Evolutionary conservation across 2,888 invertebrate species (phyloP), one percentile per base, ranked within the genome.

Genomic region (Rotaria sp.): DNA sequence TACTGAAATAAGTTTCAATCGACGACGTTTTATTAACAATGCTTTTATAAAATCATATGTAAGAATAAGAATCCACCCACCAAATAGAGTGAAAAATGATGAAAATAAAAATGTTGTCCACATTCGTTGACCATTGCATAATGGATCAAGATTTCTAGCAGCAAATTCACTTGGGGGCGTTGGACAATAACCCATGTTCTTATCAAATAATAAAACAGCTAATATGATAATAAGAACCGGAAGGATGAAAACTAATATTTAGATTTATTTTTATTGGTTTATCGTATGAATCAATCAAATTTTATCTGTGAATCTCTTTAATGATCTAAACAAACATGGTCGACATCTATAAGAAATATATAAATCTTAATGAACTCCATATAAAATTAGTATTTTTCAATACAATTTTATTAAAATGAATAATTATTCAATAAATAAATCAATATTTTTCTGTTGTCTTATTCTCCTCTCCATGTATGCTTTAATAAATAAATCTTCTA

Each of bases 101-200:
- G 87, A 85, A 41, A 84, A 80, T n/a, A 87, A 55, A 85, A 87
- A 87, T 11, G 75, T 85, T 59, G 85, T 85, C 87, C 87, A 87
- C 57, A 84, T 85, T 15, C 87, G 59, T 55, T 84, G 38, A 35
- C 87, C 87, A 52, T 85, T 85, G 50, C 87, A 87, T 41, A 48
- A 59, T n/a, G 85, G 85, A 55, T 87, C 87, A 35, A 86, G 75
- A 85, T 57, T 86, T 41, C 26, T 86, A 48, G 85, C 15, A 35
- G 75, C 80, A 13, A 85, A 80, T 24, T 84, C 75, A 50, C 57
- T 85, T n/a, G 80, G 59, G 26, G 74, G 74, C 1, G 45, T 80
- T 11, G 80, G 80, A 13, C 80, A 80, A 26, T 45, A 45, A 45
- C 80, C 80, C 80, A 80, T 80, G 4, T 18, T 67, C 15, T 35